These are phyloP conservation scores for Trematocara nigrifrons DNA, from an alignment of 2,113 vertebrate genomes.

Conservation along the genomic window DNA sequence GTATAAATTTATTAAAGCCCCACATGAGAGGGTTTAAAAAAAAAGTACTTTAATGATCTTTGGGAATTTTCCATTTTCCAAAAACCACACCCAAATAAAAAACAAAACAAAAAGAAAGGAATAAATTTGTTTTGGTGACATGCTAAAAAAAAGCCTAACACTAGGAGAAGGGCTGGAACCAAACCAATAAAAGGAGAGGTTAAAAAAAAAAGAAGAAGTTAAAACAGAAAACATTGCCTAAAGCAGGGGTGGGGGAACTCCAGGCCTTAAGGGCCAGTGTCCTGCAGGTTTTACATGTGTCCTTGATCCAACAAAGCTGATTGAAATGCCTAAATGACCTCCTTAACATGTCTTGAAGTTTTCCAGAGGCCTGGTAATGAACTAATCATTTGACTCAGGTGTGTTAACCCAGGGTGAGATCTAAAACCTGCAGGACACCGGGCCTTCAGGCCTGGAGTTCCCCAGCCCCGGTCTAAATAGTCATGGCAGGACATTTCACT, in stretches of 20 bases:
- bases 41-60: neutral
- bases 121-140: neutral
- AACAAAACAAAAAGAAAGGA: neutral
- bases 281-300: neutral
- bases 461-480: neutral
- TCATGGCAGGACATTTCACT: neutral
- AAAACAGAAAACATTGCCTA: neutral
- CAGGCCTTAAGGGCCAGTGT: neutral
- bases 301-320: neutral
- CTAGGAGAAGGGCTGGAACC: neutral
- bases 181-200: neutral
- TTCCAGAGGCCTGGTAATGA: neutral
- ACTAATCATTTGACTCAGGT: neutral
- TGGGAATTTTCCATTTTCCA: neutral
- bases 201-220: neutral
- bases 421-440: neutral
- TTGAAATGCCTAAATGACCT: neutral
- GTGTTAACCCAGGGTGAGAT: neutral
- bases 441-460: neutral
- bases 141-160: neutral
- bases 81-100: neutral
- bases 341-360: neutral
- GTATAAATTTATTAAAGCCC: neutral
- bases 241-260: neutral
- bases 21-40: neutral